phyloP scores from a whole-genome alignment of 2,888 invertebrate species.

The Drosophila mettleri region DNA sequence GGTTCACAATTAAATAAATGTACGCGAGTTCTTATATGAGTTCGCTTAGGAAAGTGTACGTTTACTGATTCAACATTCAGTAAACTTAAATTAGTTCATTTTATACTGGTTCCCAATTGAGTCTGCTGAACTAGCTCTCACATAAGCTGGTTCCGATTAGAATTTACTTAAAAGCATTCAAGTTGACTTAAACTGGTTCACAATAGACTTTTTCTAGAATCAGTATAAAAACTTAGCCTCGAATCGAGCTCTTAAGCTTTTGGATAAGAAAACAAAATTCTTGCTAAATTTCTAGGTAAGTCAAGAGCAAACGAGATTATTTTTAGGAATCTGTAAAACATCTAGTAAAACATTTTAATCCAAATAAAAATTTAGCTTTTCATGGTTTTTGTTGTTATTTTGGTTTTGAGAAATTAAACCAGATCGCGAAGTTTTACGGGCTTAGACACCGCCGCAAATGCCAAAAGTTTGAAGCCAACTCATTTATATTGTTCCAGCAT shows the following conservation, averaged over 20 bases:
- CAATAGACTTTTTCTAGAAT: background rate
- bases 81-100: too few relatives aligned
- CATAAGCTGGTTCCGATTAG: background rate
- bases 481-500: slow-evolving; percentile 61
- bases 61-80: too few relatives aligned
- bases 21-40: background rate
- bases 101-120: too few relatives aligned
- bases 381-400: slow-evolving; percentile 7
- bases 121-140: too few relatives aligned
- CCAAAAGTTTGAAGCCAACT: slow-evolving; percentile 65
- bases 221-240: too few relatives aligned
- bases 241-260: background rate
- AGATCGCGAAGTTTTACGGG: slow-evolving; percentile 25
- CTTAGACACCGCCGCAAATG: slow-evolving; percentile 60
- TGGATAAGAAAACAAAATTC: background rate
- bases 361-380: slow-evolving; percentile 7
- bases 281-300: background rate
- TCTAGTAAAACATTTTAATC: background rate
- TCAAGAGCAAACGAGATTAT: background rate
- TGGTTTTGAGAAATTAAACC: slow-evolving; percentile 48
- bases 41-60: background rate
- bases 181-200: background rate
- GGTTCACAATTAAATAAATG: background rate
- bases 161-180: background rate
- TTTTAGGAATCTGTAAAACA: slow-evolving; percentile 1